These are phyloP conservation scores for Pyrocoelia pectoralis DNA, from an alignment of 2,888 invertebrate species.

Conservation along the genomic window DNA sequence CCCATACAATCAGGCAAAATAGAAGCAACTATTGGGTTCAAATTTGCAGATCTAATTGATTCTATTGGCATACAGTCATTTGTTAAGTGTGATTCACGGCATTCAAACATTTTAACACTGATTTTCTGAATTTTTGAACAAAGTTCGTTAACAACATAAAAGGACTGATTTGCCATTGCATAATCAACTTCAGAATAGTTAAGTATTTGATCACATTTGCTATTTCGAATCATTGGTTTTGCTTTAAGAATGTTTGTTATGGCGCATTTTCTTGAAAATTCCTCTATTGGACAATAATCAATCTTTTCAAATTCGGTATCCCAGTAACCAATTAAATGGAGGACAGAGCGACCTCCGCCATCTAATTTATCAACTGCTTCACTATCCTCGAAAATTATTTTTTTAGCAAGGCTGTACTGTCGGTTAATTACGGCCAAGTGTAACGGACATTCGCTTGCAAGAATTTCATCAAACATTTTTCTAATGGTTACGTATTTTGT, in stretches of 20 bases:
- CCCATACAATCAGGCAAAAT: too few species aligned
- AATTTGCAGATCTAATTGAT: too few species aligned
- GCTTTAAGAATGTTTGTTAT: background rate
- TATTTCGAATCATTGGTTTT: background rate
- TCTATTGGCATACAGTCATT: background rate
- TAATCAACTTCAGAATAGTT: background rate
- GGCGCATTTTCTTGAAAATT: background rate
- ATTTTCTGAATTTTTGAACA: background rate
- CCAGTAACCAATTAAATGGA: background rate
- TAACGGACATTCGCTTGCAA: background rate
- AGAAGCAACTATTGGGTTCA: too few species aligned
- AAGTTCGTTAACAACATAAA: background rate
- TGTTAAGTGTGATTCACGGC: too few species aligned
- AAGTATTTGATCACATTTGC: background rate
- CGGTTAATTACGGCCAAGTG: background rate
- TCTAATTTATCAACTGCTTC: background rate
- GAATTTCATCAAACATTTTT: background rate
- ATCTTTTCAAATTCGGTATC: background rate
- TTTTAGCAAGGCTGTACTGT: background rate
- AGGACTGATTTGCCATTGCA: background rate
- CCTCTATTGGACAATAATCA: background rate
- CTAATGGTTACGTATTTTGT: background rate
- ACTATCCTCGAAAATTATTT: background rate
- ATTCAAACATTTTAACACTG: too few species aligned
- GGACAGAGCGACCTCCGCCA: background rate